Percentiles rank a stretch among this genome's conserved stretches.
Conservation (phyloP, 2,888 invertebrate genomes). For the Caenorhabditis afra region DNA sequence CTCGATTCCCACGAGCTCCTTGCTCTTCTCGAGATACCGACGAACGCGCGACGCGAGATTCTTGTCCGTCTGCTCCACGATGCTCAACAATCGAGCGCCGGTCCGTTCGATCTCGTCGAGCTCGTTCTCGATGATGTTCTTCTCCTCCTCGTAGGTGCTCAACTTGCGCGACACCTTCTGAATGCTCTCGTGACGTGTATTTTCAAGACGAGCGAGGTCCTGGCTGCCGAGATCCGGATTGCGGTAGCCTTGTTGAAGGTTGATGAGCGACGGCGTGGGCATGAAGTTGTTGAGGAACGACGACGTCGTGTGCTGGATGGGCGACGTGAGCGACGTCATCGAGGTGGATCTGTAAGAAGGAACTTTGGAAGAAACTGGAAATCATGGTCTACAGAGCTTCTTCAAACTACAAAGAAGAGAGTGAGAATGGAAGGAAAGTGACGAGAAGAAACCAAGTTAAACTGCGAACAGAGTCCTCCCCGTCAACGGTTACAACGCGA, state of each 20-base stretch:
- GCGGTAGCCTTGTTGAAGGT: slow-evolving; percentile 65
- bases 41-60: slow-evolving; percentile 56
- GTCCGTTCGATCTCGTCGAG: slow-evolving; percentile 62
- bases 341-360: slow-evolving; percentile 62
- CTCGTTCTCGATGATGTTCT: slow-evolving; percentile 58
- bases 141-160: slow-evolving; percentile 63
- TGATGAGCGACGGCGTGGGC: slow-evolving; percentile 69
- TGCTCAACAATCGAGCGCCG: slow-evolving; percentile 49
- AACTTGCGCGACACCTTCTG: slow-evolving; percentile 56
- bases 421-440: neutral
- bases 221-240: slow-evolving; percentile 65
- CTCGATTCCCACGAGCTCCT: slow-evolving; percentile 66
- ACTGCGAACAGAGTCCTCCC: no score
- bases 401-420: no score
- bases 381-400: no score
- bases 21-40: slow-evolving; percentile 61
- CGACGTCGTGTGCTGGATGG: slow-evolving; percentile 64
- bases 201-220: slow-evolving; percentile 57
- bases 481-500: no score
- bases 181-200: slow-evolving; percentile 60
- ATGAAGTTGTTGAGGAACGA: slow-evolving; percentile 68
- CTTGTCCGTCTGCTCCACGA: slow-evolving; percentile 58
- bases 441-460: slow-evolving; percentile 9
- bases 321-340: slow-evolving; percentile 62
- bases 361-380: no score